These are phyloP conservation scores for Antechinus stuartii DNA, from an alignment of 2,113 vertebrate species.

Conservation along the genomic window DNA sequence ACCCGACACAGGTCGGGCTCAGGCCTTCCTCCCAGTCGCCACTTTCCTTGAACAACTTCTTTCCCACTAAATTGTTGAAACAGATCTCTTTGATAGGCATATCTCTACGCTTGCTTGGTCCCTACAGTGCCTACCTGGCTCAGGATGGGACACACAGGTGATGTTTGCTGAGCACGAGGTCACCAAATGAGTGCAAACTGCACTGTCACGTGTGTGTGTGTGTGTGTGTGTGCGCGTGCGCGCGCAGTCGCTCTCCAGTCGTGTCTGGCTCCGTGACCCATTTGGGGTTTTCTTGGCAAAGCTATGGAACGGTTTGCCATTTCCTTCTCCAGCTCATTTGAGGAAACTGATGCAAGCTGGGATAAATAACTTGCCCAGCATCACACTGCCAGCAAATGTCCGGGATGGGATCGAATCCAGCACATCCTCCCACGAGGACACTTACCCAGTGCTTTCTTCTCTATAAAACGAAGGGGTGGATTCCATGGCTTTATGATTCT, in stretches of 20 bases:
- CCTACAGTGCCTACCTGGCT: background rate
- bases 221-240: too few relatives aligned
- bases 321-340: background rate
- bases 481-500: background rate
- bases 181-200: background rate
- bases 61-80: background rate
- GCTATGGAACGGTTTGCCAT: background rate
- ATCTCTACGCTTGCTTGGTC: background rate
- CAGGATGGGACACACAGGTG: background rate
- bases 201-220: too few relatives aligned
- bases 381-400: background rate
- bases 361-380: background rate
- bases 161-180: background rate
- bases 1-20: background rate
- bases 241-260: background rate
- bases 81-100: too few relatives aligned
- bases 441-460: background rate
- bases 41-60: background rate
- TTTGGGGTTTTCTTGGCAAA: background rate
- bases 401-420: background rate
- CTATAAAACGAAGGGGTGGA: background rate
- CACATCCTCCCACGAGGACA: background rate
- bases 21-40: background rate
- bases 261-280: background rate
- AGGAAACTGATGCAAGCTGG: background rate